Conservation (phyloP, 2,113 vertebrate genomes). For the Emydocephalus ijimae region DNA sequence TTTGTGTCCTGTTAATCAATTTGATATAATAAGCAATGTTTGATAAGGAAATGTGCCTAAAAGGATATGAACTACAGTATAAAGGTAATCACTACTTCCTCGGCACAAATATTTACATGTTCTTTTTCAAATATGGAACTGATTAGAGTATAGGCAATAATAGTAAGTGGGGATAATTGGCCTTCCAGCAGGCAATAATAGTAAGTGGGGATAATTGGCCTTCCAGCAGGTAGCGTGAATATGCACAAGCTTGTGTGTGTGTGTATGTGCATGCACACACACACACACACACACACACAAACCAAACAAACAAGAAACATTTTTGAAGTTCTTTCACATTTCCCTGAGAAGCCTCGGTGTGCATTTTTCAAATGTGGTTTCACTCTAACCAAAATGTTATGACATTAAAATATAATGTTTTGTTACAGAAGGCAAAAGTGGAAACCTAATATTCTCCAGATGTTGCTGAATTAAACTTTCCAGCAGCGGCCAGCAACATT, state of each 20-base stretch:
- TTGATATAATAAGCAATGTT: not conserved
- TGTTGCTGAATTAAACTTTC: not conserved
- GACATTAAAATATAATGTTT: not conserved
- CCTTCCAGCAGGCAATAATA: not conserved
- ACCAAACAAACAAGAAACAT: not conserved
- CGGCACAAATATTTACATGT: no score
- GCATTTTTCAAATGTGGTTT: not conserved
- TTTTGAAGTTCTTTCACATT: not conserved
- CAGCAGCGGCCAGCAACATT: not conserved
- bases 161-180: not conserved
- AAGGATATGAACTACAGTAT: not conserved
- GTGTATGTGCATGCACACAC: accelerated
- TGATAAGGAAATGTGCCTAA: not conserved
- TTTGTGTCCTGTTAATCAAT: not conserved
- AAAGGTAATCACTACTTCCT: no score
- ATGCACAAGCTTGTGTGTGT: accelerated
- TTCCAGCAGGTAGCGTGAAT: not conserved
- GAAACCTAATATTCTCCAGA: not conserved
- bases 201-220: not conserved
- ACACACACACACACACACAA: not conserved
- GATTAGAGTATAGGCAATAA: not conserved
- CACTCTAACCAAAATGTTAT: not conserved
- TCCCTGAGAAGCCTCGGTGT: not conserved
- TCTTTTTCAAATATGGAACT: no score
- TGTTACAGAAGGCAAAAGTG: not conserved